A percentile compares a stretch with the other conserved stretches of the same genome.
These are phyloP conservation scores for Corythoichthys haematopterus DNA, from an alignment of 2,113 vertebrate species.

Conservation along the genomic window DNA sequence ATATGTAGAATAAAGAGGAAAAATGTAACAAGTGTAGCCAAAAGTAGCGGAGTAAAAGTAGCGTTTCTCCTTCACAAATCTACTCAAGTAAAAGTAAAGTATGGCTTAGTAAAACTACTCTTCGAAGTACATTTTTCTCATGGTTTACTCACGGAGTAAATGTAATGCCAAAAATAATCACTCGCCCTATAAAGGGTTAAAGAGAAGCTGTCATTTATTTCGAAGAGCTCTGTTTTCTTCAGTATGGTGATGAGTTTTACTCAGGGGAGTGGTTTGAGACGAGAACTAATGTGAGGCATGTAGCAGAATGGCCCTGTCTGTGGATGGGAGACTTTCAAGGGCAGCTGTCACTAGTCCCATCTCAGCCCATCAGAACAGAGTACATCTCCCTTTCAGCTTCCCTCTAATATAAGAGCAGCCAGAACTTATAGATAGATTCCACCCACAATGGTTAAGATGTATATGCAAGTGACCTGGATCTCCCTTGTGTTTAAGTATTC, in stretches of 20 bases:
- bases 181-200: slow-evolving; percentile 14
- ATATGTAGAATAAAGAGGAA: no score
- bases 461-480: slow-evolving; percentile 58
- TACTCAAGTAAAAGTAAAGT: no score
- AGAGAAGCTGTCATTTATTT: slow-evolving; percentile 50
- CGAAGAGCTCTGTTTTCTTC: slow-evolving; percentile 51
- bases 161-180: no score
- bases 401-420: slow-evolving; percentile 59
- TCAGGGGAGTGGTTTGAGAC: slow-evolving; percentile 47
- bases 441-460: slow-evolving; percentile 51
- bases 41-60: no score
- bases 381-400: slow-evolving; percentile 50
- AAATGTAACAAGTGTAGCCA: no score
- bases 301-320: slow-evolving; percentile 64
- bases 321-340: slow-evolving; percentile 60
- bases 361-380: slow-evolving; percentile 43
- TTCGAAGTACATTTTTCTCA: no score
- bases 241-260: slow-evolving; percentile 50
- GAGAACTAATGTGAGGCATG: slow-evolving; percentile 54
- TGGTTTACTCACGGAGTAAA: no score
- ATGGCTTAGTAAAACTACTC: no score
- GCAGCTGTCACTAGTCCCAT: slow-evolving; percentile 68
- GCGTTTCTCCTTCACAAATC: no score
- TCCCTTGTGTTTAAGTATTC: slow-evolving; percentile 54
- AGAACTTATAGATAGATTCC: slow-evolving; percentile 49